Evolutionary conservation across 2,888 invertebrate species (phyloP).

Genomic region (Syritta pipiens): DNA sequence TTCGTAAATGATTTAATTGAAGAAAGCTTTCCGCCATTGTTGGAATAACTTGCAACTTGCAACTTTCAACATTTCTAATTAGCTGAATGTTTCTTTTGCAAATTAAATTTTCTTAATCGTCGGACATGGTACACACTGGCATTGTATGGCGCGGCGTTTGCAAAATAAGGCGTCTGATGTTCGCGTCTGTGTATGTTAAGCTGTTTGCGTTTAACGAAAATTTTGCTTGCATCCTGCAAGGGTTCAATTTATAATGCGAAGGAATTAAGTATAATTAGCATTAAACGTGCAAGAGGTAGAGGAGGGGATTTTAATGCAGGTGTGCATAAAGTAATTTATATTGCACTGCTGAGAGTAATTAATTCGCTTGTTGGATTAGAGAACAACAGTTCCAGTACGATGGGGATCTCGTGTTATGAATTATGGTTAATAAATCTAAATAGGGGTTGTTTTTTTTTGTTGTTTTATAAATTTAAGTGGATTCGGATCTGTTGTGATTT

Average conservation of each 20-base stretch:
- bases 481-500: too few relatives aligned
- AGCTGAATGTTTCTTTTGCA: slow-evolving; percentile 35
- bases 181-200: slow-evolving; percentile 15
- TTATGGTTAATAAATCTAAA: too few relatives aligned
- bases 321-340: slow-evolving; percentile 67
- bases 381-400: not conserved
- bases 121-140: slow-evolving; percentile 6
- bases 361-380: slow-evolving; percentile 59
- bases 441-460: not conserved
- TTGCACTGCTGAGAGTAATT: slow-evolving; percentile 67
- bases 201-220: slow-evolving; percentile 53
- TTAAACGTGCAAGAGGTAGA: slow-evolving; percentile 58
- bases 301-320: slow-evolving; percentile 58
- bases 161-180: not conserved
- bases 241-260: slow-evolving; percentile 62
- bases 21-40: too few relatives aligned
- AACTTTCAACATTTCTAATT: slow-evolving; percentile 51
- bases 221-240: slow-evolving; percentile 50
- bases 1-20: too few relatives aligned
- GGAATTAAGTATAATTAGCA: slow-evolving; percentile 67
- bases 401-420: too few relatives aligned
- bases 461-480: not conserved
- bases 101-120: slow-evolving; percentile 56
- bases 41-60: too few relatives aligned
- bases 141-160: slow-evolving; percentile 7